Percentiles rank a stretch among this genome's conserved stretches.
phyloP scores from a whole-genome alignment of 2,113 vertebrate species.

The Ptyas mucosa region DNA sequence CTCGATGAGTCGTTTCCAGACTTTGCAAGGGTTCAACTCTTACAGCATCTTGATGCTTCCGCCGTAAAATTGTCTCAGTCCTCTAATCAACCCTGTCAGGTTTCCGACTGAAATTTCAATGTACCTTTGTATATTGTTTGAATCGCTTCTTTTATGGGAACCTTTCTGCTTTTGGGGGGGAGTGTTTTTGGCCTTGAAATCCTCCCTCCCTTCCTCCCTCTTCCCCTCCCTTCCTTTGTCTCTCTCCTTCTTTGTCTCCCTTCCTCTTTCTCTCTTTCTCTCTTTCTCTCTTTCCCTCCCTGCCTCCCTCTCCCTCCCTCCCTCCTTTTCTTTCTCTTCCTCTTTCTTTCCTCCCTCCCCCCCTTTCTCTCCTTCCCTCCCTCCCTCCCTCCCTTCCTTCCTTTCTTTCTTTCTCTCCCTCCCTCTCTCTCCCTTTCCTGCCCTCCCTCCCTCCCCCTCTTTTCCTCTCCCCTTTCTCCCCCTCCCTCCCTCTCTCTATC shows the following conservation, averaged over 20 bases:
- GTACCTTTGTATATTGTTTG: background rate
- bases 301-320: no score
- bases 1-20: background rate
- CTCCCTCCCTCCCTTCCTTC: accelerated
- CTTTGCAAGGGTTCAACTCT: background rate
- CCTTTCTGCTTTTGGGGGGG: background rate
- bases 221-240: accelerated
- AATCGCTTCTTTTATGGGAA: background rate
- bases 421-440: accelerated
- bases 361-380: no score
- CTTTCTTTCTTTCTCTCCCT: accelerated
- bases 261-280: accelerated
- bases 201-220: no score
- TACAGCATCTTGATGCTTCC: background rate
- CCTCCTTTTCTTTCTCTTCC: accelerated
- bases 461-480: no score
- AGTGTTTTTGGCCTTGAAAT: background rate
- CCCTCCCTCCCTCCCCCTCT: accelerated
- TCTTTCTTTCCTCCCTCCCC: accelerated
- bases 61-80: accelerated
- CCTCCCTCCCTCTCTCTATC: no score
- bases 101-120: background rate
- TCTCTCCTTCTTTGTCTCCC: accelerated
- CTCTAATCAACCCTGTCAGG: background rate
- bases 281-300: no score